These are phyloP conservation scores for Apeltes quadracus DNA, from an alignment of 2,113 vertebrate species.

Conservation along the genomic window DNA sequence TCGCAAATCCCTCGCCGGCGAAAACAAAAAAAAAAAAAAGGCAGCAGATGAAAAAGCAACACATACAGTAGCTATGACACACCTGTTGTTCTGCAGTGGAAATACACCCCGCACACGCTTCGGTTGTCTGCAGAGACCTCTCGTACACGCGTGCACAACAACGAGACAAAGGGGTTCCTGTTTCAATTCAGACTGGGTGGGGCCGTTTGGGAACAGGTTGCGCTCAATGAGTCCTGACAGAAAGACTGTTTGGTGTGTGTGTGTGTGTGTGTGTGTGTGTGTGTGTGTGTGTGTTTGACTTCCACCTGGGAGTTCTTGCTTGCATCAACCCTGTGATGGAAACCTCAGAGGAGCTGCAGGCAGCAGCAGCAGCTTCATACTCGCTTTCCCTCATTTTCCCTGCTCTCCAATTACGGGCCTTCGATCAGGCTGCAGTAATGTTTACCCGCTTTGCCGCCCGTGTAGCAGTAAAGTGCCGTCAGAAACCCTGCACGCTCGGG, in stretches of 20 bases:
- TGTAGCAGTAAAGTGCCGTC: conserved; percentile 69
- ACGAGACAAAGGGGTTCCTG: conserved; percentile 25
- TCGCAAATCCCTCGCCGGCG: conserved; percentile 44
- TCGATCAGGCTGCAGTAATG: conserved; percentile 74
- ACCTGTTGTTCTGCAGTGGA: conserved; percentile 45
- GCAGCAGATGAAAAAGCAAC: conserved; percentile 54
- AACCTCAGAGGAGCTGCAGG: conserved; percentile 47
- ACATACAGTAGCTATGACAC: conserved; percentile 31
- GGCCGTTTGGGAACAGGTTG: conserved; percentile 52
- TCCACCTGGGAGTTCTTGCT: conserved; percentile 54
- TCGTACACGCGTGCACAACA: conserved; percentile 31
- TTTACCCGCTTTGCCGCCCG: conserved; percentile 56
- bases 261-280: conserved; percentile 1
- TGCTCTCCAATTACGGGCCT: conserved; percentile 70
- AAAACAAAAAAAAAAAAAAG: conserved; percentile 24
- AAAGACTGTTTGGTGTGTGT: conserved; percentile 30
- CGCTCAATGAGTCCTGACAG: conserved; percentile 60
- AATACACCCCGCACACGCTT: conserved; percentile 37
- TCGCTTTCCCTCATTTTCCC: conserved; percentile 34
- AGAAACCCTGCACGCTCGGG: conserved; percentile 58
- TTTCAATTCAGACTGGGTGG: conserved; percentile 42
- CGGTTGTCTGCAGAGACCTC: conserved; percentile 47
- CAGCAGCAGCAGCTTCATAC: conserved; percentile 4
- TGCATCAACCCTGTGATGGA: conserved; percentile 58
- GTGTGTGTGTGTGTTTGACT: conserved; percentile 22